These are phyloP conservation scores for Malaclemys terrapin DNA, from an alignment of 2,113 vertebrate species.

Conservation along the genomic window DNA sequence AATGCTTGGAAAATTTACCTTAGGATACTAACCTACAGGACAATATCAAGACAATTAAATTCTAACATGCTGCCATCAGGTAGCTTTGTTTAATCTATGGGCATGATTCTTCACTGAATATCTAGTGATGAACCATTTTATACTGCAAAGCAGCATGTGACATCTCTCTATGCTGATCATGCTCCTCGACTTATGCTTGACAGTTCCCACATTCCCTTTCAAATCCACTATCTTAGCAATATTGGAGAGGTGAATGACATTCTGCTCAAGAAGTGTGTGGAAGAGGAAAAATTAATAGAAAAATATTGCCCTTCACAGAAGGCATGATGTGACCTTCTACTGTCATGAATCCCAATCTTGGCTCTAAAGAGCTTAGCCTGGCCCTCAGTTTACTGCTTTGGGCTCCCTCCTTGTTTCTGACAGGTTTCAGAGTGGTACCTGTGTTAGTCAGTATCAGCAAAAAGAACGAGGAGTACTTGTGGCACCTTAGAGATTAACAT, in stretches of 20 bases:
- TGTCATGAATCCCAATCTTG: neutral
- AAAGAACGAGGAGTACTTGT: too few relatives aligned
- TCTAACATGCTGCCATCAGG: constrained; percentile 35
- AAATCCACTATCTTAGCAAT: neutral
- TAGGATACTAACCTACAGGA: constrained; percentile 13
- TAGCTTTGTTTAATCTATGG: neutral
- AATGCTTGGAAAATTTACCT: constrained; percentile 54
- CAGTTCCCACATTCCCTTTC: neutral
- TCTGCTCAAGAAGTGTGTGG: neutral
- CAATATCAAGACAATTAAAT: constrained; percentile 17
- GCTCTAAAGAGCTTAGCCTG: neutral
- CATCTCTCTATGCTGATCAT: neutral
- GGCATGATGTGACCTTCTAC: neutral
- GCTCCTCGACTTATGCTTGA: neutral
- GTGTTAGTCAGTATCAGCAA: too few relatives aligned
- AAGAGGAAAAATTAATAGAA: neutral
- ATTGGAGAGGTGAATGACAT: neutral
- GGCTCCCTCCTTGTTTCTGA: neutral
- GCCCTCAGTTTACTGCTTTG: neutral
- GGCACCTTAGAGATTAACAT: too few relatives aligned
- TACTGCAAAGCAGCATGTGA: neutral
- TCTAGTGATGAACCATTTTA: neutral
- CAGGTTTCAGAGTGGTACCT: neutral
- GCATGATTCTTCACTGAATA: neutral
- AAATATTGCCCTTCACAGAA: neutral